Base-by-base conservation (phyloP, 2,888 invertebrate genomes). In the Dione vanillae region DNA sequence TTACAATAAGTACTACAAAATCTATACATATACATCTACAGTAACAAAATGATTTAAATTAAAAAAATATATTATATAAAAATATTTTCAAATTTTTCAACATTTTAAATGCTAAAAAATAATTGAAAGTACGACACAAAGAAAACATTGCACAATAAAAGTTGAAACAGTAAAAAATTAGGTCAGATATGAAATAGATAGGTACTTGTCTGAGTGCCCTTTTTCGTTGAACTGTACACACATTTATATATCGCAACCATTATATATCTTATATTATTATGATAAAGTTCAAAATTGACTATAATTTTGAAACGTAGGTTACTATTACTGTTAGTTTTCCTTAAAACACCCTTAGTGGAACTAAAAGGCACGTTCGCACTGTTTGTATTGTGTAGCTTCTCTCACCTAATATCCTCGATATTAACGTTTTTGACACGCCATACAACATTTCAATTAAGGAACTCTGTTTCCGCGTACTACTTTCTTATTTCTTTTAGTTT, bases 301-400 rank as follows among this genome's bases (percentile, higher is more conserved):
- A n/a, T n/a, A 27, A 54, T 19, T 37, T 47, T 37, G 35, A 43
- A 52, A 35, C 37, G 51, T 65, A 67, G 58, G 59, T 51, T 41
- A 35, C 68, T 61, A 61, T 62, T 67, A 58, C 51, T 69, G 62
- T 72, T 69, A 67, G 71, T 72, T 71, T 71, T 70, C 65, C 65
- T 74, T 69, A 61, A 72, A 73, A 76, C 73, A 70, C 70, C 70
- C 70, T 72, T 72, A 76, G 71, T 70, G 67, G 51, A 66, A 68
- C 73, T 73, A 72, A 75, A 75, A 75, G 75, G 73, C 72, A 75
- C 75, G 75, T 75, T 65, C 67, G 45, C 51, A 67, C 70, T 66
- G 71, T 73, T 71, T 71, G 70, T 72, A 71, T 75, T 73, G 72
- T 75, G 69, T 72, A 67, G 73, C 65, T 72, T 73, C 68, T 65